These are phyloP conservation scores for Erannis defoliaria DNA, from an alignment of 2,888 invertebrate genomes.

Conservation along the genomic window DNA sequence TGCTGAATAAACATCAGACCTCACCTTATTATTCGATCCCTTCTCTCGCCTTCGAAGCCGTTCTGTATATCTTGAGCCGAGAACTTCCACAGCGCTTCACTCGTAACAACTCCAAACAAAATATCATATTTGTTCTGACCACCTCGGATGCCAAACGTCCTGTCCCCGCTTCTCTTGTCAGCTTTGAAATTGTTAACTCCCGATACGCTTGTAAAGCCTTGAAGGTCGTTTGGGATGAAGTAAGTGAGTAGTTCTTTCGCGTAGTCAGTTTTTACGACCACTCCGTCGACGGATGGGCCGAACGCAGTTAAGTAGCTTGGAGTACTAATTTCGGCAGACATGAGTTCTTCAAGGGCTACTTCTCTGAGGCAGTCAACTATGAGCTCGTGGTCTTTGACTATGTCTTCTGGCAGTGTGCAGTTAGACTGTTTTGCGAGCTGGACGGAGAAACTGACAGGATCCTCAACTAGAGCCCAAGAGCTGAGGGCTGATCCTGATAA, in stretches of 20 bases:
- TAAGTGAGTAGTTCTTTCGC: conserved; percentile 92
- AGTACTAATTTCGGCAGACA: conserved; percentile 91
- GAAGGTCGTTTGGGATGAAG: conserved; percentile 89
- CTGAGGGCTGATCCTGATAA: conserved; percentile 95
- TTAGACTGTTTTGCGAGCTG: conserved; percentile 93
- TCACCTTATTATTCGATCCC: conserved; percentile 93
- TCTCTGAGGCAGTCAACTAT: conserved; percentile 95
- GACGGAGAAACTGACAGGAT: conserved; percentile 93
- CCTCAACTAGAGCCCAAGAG: conserved; percentile 96
- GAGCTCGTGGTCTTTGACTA: conserved; percentile 93
- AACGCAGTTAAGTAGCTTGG: conserved; percentile 95
- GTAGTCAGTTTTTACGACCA: conserved; percentile 96
- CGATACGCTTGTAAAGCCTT: conserved; percentile 88
- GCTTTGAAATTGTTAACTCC: conserved; percentile 86
- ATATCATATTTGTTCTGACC: conserved; percentile 92
- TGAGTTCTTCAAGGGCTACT: conserved; percentile 90
- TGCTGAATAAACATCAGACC: conserved; percentile 74
- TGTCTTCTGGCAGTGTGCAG: conserved; percentile 93
- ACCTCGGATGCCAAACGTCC: conserved; percentile 85
- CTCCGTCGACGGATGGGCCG: conserved; percentile 97
- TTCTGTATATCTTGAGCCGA: conserved; percentile 94
- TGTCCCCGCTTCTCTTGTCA: conserved; percentile 88
- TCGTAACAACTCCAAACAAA: conserved; percentile 96
- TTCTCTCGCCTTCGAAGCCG: conserved; percentile 95
- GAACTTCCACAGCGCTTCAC: conserved; percentile 96